A percentile compares a stretch with the other conserved stretches of the same genome.
Evolutionary conservation across 2,113 vertebrate species (phyloP).

Genomic region (Megaceryle torquata): DNA sequence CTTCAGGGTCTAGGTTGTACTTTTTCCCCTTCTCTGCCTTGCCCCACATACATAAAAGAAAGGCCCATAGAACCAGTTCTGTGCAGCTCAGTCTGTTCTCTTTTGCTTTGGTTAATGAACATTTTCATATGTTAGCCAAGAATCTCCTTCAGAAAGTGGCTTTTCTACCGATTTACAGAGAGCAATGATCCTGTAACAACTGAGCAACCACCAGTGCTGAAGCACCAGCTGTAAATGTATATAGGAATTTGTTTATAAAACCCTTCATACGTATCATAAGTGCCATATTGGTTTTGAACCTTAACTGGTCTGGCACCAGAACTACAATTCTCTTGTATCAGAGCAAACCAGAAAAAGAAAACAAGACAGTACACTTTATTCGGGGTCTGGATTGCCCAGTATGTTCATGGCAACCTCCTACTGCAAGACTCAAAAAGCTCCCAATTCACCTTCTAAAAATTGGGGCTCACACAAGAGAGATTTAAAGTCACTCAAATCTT

Average conservation of each 20-base stretch:
- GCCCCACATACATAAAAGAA: rapidly evolving
- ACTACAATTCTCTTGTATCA: background rate
- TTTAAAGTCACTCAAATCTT: background rate
- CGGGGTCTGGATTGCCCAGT: background rate
- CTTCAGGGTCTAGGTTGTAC: background rate
- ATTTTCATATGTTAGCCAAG: background rate
- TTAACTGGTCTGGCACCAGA: background rate
- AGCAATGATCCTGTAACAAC: background rate
- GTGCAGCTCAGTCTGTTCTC: background rate
- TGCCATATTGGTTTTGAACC: background rate
- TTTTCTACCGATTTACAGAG: background rate
- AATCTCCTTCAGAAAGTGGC: background rate
- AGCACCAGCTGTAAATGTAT: background rate
- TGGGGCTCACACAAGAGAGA: background rate
- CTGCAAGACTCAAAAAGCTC: background rate
- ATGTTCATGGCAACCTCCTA: background rate
- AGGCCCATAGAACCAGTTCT: background rate
- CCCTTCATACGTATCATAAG: background rate
- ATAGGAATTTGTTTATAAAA: background rate
- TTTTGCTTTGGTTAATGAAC: background rate
- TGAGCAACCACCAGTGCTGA: background rate
- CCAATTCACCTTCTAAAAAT: background rate
- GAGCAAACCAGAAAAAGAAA: background rate
- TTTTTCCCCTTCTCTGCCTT: background rate
- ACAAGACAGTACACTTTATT: background rate